phyloP scores from a whole-genome alignment of 2,888 invertebrate species.

The Sminthurinus aureus region DNA sequence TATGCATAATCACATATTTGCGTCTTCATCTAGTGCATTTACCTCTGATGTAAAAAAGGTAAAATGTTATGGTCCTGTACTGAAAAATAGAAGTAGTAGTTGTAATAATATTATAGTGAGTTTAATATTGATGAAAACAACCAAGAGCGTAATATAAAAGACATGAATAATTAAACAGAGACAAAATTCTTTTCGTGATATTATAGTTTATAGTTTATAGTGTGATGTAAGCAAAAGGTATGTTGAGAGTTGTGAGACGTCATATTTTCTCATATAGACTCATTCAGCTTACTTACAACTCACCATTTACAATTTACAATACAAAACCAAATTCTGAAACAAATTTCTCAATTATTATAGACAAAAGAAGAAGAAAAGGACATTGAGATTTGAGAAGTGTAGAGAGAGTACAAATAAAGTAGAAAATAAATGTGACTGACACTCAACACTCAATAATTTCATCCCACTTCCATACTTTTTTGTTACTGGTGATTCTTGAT shows the following conservation, averaged over 20 bases:
- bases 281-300: background rate
- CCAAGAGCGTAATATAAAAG: background rate
- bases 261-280: background rate
- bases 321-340: background rate
- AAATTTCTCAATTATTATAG: slow-evolving; percentile 21
- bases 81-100: no score
- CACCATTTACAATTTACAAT: background rate
- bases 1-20: background rate
- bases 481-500: slow-evolving; percentile 4
- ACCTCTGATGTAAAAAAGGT: background rate
- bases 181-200: slow-evolving; percentile 10
- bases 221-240: background rate
- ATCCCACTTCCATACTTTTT: background rate
- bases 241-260: background rate
- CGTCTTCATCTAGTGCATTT: no score
- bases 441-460: background rate
- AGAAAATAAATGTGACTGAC: background rate
- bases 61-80: background rate
- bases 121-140: no score
- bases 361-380: background rate
- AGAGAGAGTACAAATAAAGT: no score
- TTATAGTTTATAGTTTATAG: no score
- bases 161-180: slow-evolving; percentile 6
- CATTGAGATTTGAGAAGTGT: no score
- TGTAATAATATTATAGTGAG: no score